Evolutionary conservation across 2,113 vertebrate species (phyloP).

Genomic region (Charina bottae): DNA sequence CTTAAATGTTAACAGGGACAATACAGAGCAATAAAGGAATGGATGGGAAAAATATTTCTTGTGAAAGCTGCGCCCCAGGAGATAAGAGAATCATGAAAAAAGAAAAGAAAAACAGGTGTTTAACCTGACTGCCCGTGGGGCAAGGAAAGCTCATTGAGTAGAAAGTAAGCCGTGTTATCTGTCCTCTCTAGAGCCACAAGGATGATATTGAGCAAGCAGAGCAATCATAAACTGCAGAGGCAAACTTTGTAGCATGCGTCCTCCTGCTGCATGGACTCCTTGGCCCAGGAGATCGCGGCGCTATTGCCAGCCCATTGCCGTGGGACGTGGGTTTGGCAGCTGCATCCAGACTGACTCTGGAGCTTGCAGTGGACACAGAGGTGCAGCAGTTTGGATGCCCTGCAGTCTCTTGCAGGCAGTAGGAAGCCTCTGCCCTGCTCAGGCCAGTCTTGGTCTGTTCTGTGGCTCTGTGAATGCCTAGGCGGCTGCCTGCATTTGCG

Average conservation of each 20-base stretch:
- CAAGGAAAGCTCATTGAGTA: background rate
- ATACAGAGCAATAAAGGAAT: too few species aligned
- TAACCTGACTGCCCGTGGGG: background rate
- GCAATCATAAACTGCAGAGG: background rate
- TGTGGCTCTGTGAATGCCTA: background rate
- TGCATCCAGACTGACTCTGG: background rate
- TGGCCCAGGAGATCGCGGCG: background rate
- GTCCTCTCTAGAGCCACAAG: background rate
- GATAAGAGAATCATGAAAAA: too few species aligned
- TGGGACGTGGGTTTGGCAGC: fast-evolving
- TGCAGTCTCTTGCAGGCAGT: too few species aligned
- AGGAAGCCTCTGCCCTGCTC: too few species aligned
- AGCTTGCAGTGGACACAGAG: too few species aligned
- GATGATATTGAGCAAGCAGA: background rate
- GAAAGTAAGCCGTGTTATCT: too few species aligned
- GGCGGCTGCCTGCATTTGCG: too few species aligned
- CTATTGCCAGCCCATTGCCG: background rate
- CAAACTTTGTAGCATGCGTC: background rate
- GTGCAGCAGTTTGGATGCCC: background rate
- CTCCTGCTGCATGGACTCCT: background rate
- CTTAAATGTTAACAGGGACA: too few species aligned
- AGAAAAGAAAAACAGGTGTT: background rate
- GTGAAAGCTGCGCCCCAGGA: background rate
- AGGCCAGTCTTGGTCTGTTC: background rate
- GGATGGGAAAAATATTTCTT: too few species aligned